Evolutionary conservation across 1,140 invertebrate genomes (phyloP), one percentile per base, ranked within the genome.

Genomic region (Scaptomyza montana): DNA sequence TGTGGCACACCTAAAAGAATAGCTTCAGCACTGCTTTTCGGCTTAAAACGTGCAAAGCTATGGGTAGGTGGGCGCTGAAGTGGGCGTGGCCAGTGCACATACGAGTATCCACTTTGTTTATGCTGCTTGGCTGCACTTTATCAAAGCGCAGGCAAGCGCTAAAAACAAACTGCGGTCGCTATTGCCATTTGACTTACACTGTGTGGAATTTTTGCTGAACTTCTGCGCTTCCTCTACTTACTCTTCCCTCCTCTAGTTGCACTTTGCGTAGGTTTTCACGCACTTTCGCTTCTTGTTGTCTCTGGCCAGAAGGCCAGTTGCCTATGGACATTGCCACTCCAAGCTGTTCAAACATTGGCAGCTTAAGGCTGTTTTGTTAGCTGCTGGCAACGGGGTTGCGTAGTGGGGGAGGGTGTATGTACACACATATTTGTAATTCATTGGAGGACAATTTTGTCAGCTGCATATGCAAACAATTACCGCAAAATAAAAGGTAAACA

Each of bases 381-480:
- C 64, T 60, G 54, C 41, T 50, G 33, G 55, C 5, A 53, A 5
- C 10, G 12, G 30, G 5, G 21, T 3, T 33, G 33, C n/a, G n/a
- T n/a, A n/a, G n/a, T 0, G 10, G 21, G 5, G 7, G 30, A 5
- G 13, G n/a, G 43, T 10, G n/a, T 16, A 45, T 2, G 7, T 12
- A 25, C 2, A 36, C 12, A 41, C 56, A 63, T 81, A 71, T 81
- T 78, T 78, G 59, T 87, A 81, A 76, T 71, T 74, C 78, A 74
- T 71, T 67, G 70, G 60, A 57, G 74, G 78, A 87, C 82, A 87
- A 82, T 87, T 87, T 82, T 70, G 64, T 41, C 75, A 77, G 78
- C 82, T 87, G 78, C 84, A 87, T 82, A 85, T 87, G 76, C 84
- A 87, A 87, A 80, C 82, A 87, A 87, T 87, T 87, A 82, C 76